Evolutionary conservation across 1,140 invertebrate genomes (phyloP), one percentile per base, ranked within the genome.

Genomic region (Pararge aegeria): DNA sequence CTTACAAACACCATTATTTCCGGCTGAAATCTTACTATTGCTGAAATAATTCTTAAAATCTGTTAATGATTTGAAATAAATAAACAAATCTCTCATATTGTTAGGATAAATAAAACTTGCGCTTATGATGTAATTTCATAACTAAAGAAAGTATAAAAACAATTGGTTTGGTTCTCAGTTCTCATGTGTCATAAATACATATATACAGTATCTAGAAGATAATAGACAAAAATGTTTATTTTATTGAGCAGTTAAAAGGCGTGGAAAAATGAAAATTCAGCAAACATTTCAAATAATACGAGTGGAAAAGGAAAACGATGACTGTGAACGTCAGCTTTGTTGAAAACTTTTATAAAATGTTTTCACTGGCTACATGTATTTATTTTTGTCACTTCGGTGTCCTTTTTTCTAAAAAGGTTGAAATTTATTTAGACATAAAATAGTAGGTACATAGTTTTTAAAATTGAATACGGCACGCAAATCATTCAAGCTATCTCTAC

Each of bases 301-400:
- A 49, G 24, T 49, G 46, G 46, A 15, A 49, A 29, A 49, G 46
- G 46, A 49, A 49, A 49, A 49, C 27, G 46, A 29, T 9, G 24
- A 27, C 46, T 29, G 46, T 29, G 46, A 5, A 29, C 21, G 46
- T 49, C 18, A 49, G 46, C 24, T 24, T 24, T 49, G 46, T 27
- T 49, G 46, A 49, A 49, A 49, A 49, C 20, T 49, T 49, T 49
- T 49, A 29, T 49, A 29, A 49, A 49, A 49, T 49, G 46, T 24
- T 49, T 49, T 29, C 21, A 49, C 3, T n/a, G 20, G 13, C 21
- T 49, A 24, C 46, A 15, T 49, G 21, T 49, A 49, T 52, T 52
- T 37, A 52, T 19, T 52, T 52, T 34, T 52, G 34, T 20, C 30
- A 20, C 29, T 37, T 29, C 27, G 5, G 50, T 20, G 4, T 20